Conservation (phyloP, 2,113 vertebrate genomes). For the Oxyura jamaicensis region DNA sequence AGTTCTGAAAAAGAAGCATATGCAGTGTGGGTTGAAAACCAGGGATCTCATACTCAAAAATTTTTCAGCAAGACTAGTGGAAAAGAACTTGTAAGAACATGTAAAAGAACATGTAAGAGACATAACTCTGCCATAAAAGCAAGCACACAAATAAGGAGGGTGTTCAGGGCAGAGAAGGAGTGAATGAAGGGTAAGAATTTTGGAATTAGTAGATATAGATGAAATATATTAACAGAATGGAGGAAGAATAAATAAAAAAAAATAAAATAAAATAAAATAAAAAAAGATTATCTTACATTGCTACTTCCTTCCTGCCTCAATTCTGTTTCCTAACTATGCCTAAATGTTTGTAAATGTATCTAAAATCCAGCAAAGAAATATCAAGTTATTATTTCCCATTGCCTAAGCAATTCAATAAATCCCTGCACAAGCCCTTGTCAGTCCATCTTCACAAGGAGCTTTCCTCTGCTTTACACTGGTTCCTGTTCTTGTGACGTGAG, state of each 20-base stretch:
- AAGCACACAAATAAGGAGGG: background rate
- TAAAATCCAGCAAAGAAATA: background rate
- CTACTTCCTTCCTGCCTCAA: background rate
- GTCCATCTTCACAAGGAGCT: background rate
- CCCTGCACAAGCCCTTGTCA: background rate
- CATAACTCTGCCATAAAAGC: background rate
- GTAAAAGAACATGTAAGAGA: background rate
- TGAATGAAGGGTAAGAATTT: background rate
- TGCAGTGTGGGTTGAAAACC: background rate
- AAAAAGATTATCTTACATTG: background rate
- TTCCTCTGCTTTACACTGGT: background rate
- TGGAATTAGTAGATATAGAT: background rate
- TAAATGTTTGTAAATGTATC: background rate
- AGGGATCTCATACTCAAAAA: background rate
- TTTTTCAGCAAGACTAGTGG: background rate
- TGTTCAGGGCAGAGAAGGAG: background rate
- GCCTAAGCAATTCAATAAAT: background rate
- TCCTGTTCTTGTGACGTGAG: background rate
- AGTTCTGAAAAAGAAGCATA: slow-evolving; percentile 12
- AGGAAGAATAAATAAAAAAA: background rate
- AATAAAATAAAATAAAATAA: no score
- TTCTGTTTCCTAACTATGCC: background rate
- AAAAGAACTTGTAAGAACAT: background rate
- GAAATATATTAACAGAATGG: background rate
- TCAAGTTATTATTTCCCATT: background rate